Evolutionary conservation across 2,113 vertebrate genomes (phyloP), one percentile per base, ranked within the genome.

Genomic region (Hippocampus barbouri): DNA sequence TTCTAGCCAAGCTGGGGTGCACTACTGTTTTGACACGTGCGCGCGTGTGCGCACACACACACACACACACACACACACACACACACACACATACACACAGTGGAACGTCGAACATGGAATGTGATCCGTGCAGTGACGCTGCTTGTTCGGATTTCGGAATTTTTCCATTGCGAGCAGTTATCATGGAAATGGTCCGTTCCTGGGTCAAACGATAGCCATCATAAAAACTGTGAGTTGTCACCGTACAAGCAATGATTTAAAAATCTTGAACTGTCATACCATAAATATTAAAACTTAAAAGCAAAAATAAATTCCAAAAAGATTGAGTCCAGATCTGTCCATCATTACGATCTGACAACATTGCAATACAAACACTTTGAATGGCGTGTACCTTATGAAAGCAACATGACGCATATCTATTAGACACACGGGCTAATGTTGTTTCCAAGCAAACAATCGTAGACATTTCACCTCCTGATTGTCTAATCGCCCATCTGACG

Each of bases 401-500:
- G 76, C 68, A 76, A 79, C 72, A 85, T 85, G 83, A 86, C 68
- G 69, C 41, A 57, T 75, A 72, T 80, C 71, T 82, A 84, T 79
- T 75, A 86, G 78, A 79, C 77, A 70, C 81, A 2, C 74, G 60
- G 69, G 79, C 67, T 86, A 81, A 86, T 86, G 75, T 76, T 80
- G 84, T 79, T 76, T 78, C 82, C 76, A 77, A 64, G 73, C 81
- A 83, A 86, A 81, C 85, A 75, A 81, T 85, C 80, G 79, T 70
- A 67, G 79, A 79, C 81, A 78, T 87, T 89, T 88, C 84, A 86
- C 85, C 84, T 86, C 85, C 76, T 89, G 83, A 89, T 87, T 89
- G 85, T 88, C 80, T 88, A 90, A 91, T 90, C 74, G 62, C 80
- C 85, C 88, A 85, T 86, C 83, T 77, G 82, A 86, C 85, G 81